Base-by-base conservation (phyloP, 1,140 invertebrate species). In the Anoplophora glabripennis region DNA sequence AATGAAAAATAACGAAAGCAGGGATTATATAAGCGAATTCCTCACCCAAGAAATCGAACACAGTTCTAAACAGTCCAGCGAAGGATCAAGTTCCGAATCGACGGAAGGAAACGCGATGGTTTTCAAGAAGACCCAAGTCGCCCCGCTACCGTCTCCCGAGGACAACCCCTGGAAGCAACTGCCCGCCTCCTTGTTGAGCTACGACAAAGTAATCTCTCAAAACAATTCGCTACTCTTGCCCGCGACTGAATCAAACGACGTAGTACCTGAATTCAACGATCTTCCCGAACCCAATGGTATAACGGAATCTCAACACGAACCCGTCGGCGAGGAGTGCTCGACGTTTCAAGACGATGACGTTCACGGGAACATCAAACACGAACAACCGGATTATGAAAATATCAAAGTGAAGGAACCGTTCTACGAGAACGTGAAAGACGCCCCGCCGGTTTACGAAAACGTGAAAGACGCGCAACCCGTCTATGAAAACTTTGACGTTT, bases 151-250 rank as follows among this genome's bases (percentile, higher is more conserved):
- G 34, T 75, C 73, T 10, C 73, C 73, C 4, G 73, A 75, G 61
- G 72, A 75, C 44, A 71, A 71, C 15, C 71, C 71, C 1, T 75
- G 73, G 73, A 73, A 72, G 57, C 67, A 73, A 59, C 18, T 72
- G 36, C 65, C 68, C 10, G 67, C 64, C n/a, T 71, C 69, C n/a
- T 59, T 70, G 37, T 41, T 71, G 34, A 63, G 57, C 44, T 66
- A 55, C 44, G 58, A 68, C 14, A 51, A 57, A 15, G 53, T 65
- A 10, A 57, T 52, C 4, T 44, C 37, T 7, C 17, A 11, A 3
- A 54, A 17, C 11, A 21, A 18, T 15, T n/a, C 38, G 7, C 34
- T 44, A n/a, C 11, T 14, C 10, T 34, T 49, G 5, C 14, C 15
- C 11, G 11, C 21, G 4, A n/a, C 11, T 11, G 46, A 33, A 12